These are phyloP conservation scores for Phoebastria nigripes DNA, from an alignment of 2,797 vertebrate genomes.

Conservation along the genomic window DNA sequence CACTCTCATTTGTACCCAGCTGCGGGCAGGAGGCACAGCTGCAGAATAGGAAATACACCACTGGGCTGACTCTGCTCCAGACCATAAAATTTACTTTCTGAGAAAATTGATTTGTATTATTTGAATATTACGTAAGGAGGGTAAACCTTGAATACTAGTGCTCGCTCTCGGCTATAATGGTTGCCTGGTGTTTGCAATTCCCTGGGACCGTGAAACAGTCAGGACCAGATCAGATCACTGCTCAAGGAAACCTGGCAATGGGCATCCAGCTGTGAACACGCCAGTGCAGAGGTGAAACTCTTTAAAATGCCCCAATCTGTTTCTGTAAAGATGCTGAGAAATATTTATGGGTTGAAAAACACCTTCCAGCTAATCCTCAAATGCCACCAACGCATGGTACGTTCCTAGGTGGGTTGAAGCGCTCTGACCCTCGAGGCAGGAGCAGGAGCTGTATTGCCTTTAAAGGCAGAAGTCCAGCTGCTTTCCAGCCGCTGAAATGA, in stretches of 20 bases:
- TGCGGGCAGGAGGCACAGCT: neutral
- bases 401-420: fast-evolving
- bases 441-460: neutral
- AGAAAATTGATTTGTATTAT: neutral
- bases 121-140: neutral
- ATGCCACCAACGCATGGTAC: fast-evolving
- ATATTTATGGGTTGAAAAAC: neutral
- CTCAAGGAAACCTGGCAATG: neutral
- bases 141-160: neutral
- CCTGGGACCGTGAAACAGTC: neutral
- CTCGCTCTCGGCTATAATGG: fast-evolving
- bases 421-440: neutral
- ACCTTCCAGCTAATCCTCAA: neutral
- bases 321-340: neutral
- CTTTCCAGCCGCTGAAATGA: neutral
- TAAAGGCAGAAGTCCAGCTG: neutral
- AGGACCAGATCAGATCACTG: neutral
- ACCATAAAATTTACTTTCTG: neutral
- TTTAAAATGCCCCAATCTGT: fast-evolving
- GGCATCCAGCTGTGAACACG: neutral
- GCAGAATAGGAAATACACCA: neutral
- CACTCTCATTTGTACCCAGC: neutral
- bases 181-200: neutral
- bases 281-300: neutral
- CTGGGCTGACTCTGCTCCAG: neutral